A percentile compares a stretch with the other conserved stretches of the same genome.
Conservation (phyloP, 2,113 vertebrate genomes). For the Clupea harengus region DNA sequence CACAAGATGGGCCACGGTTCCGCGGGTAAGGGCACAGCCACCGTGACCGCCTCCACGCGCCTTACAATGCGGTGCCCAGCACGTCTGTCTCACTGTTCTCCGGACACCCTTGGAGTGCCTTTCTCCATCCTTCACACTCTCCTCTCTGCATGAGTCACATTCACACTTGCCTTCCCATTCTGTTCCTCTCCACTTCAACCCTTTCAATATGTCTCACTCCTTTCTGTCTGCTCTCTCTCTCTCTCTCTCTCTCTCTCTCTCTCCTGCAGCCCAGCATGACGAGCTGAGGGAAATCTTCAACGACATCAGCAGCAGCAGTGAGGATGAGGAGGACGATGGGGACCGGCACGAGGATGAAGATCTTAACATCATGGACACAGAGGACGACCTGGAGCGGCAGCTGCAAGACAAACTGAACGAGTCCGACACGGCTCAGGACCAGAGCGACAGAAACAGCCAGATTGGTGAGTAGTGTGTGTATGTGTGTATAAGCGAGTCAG, state of each 20-base stretch:
- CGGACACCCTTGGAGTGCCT: no score
- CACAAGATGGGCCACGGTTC: constrained; percentile 77
- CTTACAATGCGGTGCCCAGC: not conserved
- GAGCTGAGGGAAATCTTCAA: constrained; percentile 82
- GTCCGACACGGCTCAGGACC: constrained; percentile 72
- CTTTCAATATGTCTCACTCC: not conserved
- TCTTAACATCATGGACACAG: constrained; percentile 88
- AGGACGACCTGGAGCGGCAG: constrained; percentile 83
- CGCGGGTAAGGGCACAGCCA: constrained; percentile 68
- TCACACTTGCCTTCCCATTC: not conserved
- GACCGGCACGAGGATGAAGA: constrained; percentile 87
- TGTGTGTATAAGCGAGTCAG: not conserved
- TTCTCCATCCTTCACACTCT: not conserved
- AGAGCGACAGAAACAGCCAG: constrained; percentile 77
- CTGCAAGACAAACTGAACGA: constrained; percentile 81
- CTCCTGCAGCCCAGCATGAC: constrained; percentile 69
- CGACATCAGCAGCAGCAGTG: constrained; percentile 86
- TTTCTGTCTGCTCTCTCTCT: not conserved
- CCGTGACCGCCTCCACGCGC: no score
- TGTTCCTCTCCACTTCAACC: not conserved
- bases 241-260: not conserved
- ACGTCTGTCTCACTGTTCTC: no score
- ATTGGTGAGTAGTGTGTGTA: constrained; percentile 69
- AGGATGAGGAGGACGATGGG: constrained; percentile 87
- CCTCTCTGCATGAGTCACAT: not conserved